Conservation (phyloP, 2,888 invertebrate species). For the Drosophila siamana region DNA sequence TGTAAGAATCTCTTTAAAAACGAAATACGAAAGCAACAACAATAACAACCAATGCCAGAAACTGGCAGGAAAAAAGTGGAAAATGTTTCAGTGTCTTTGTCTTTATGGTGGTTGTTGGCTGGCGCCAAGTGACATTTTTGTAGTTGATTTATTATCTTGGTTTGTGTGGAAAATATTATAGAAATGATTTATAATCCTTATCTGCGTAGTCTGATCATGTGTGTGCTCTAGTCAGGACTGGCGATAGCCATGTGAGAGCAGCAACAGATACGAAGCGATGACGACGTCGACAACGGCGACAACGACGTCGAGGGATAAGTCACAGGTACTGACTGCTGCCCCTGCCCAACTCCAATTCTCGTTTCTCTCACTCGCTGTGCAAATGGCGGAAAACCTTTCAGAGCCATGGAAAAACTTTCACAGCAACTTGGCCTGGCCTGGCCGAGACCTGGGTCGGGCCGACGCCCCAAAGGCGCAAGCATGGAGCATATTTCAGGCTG, state of each 20-base stretch:
- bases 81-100: conserved; percentile 37
- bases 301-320: conserved; percentile 37
- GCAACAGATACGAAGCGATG: conserved; percentile 24
- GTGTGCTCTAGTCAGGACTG: conserved; percentile 51
- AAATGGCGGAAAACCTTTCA: conserved; percentile 55
- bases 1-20: conserved; percentile 66
- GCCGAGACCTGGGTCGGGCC: conserved; percentile 30
- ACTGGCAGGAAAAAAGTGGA: conserved; percentile 24
- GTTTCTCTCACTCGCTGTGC: neutral
- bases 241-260: conserved; percentile 51
- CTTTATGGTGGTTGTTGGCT: conserved; percentile 60
- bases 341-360: neutral
- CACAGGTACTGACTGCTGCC: conserved; percentile 8
- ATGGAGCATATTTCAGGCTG: conserved; percentile 69
- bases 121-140: conserved; percentile 77
- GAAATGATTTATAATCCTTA: conserved; percentile 80
- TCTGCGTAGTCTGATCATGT: conserved; percentile 63
- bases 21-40: neutral
- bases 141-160: conserved; percentile 72
- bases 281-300: neutral
- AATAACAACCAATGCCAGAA: neutral
- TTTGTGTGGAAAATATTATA: conserved; percentile 73
- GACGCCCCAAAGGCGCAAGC: conserved; percentile 73
- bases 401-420: conserved; percentile 67
- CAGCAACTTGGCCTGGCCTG: conserved; percentile 36